A percentile compares a stretch with the other conserved stretches of the same genome.
phyloP scores from a whole-genome alignment of 2,797 vertebrate genomes.

The Enteromius unitaeniatus region DNA sequence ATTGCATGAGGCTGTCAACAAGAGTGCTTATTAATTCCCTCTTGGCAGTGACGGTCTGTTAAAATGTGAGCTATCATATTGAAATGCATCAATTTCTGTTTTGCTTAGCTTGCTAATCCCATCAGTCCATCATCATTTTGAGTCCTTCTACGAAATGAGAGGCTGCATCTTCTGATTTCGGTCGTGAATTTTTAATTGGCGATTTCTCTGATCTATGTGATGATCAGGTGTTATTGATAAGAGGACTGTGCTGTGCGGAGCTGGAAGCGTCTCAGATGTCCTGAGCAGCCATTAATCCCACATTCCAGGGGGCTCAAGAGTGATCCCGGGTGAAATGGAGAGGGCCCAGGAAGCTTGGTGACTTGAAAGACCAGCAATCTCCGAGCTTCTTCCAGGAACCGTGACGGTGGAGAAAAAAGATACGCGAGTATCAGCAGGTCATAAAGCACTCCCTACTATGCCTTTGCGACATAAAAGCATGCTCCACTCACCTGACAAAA shows the following conservation, averaged over 20 bases:
- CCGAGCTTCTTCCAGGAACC: constrained; percentile 71
- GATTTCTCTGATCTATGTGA: background rate
- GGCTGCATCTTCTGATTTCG: background rate
- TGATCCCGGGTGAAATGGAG: constrained; percentile 43
- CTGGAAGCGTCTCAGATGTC: constrained; percentile 25
- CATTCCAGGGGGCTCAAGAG: constrained; percentile 49
- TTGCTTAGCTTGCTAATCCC: constrained; percentile 33
- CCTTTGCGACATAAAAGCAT: constrained; percentile 35
- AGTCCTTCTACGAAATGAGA: background rate
- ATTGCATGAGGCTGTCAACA: constrained; percentile 35
- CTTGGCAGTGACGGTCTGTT: constrained; percentile 34
- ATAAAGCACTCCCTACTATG: constrained; percentile 61
- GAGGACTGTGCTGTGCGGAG: background rate
- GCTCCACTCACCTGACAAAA: constrained; percentile 77
- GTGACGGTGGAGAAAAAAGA: constrained; percentile 46
- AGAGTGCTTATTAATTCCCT: constrained; percentile 49
- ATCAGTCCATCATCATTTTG: background rate
- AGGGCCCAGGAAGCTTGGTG: constrained; percentile 22
- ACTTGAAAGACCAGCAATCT: constrained; percentile 53
- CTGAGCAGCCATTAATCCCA: constrained; percentile 38
- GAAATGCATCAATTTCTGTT: constrained; percentile 40
- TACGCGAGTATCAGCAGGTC: constrained; percentile 33
- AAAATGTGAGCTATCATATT: constrained; percentile 32
- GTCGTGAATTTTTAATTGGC: background rate
- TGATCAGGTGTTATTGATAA: constrained; percentile 36